These are phyloP conservation scores for Hyposoter didymator DNA, from an alignment of 2,888 invertebrate species.

Conservation along the genomic window DNA sequence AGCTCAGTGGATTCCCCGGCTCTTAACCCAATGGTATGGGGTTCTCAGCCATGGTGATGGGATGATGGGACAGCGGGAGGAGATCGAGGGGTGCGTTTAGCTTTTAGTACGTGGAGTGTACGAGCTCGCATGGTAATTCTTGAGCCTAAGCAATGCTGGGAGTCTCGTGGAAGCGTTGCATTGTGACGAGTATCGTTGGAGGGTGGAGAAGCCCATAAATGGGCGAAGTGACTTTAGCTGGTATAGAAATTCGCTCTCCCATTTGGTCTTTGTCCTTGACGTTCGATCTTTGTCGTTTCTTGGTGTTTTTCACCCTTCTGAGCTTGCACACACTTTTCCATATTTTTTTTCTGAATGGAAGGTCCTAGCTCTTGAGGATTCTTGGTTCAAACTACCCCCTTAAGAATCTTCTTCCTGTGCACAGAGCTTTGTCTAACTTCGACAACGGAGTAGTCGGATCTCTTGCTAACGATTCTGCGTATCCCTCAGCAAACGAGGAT, in stretches of 20 bases:
- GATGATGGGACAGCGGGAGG: conserved; percentile 7
- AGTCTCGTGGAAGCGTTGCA: conserved; percentile 45
- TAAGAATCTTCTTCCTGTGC: conserved; percentile 49
- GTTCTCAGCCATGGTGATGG: conserved; percentile 31
- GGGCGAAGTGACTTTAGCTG: conserved; percentile 7
- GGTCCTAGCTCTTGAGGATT: conserved; percentile 18
- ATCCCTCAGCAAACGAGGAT: conserved; percentile 27
- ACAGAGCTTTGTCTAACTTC: conserved; percentile 68
- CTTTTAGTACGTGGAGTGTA: conserved; percentile 7
- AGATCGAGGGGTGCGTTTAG: conserved; percentile 20
- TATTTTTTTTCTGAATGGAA: not conserved
- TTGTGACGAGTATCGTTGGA: conserved; percentile 63
- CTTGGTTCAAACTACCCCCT: conserved; percentile 53
- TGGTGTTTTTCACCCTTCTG: not conserved
- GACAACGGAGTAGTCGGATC: conserved; percentile 43
- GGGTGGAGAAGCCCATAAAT: conserved; percentile 16
- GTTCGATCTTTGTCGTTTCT: conserved; percentile 1
- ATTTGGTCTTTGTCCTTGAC: not conserved
- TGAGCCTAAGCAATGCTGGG: conserved; percentile 54
- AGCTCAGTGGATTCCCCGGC: conserved; percentile 57
- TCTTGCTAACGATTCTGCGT: conserved; percentile 14
- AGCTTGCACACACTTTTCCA: not conserved
- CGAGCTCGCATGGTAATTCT: conserved; percentile 42
- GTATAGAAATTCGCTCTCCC: not conserved
- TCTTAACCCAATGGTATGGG: conserved; percentile 61